Percentiles rank a stretch among this genome's conserved stretches.
Conservation (phyloP, 2,113 vertebrate species). For the Pachyramphus minor region DNA sequence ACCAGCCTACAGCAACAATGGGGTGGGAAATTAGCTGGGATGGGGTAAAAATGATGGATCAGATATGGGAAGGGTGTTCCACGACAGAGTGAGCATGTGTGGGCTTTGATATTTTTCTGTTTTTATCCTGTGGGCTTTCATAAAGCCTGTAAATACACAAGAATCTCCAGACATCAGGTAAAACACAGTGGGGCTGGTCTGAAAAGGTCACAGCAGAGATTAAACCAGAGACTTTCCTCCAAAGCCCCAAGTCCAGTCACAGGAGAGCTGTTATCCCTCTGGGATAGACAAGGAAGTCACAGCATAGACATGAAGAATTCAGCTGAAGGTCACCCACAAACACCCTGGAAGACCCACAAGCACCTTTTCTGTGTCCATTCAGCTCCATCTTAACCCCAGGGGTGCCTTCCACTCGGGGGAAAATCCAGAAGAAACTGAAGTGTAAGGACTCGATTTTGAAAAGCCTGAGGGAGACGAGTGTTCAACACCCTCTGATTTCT, state of each 20-base stretch:
- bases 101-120: not conserved
- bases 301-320: not conserved
- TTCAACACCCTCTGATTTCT: not conserved
- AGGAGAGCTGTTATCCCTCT: not conserved
- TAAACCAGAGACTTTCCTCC: not conserved
- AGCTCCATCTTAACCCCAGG: not conserved
- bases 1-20: too few relatives aligned
- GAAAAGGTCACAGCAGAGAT: fast-evolving
- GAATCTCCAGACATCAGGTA: not conserved
- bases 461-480: not conserved
- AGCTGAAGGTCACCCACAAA: not conserved
- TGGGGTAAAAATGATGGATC: not conserved
- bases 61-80: not conserved
- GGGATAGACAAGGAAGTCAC: not conserved
- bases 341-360: not conserved
- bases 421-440: not conserved
- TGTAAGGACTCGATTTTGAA: not conserved
- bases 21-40: not conserved
- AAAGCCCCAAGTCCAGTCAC: not conserved
- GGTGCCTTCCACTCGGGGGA: not conserved
- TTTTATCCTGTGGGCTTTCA: not conserved
- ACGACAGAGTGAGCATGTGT: fast-evolving
- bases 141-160: not conserved
- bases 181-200: not conserved
- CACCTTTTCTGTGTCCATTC: not conserved